A percentile compares a stretch with the other conserved stretches of the same genome.
phyloP scores from a whole-genome alignment of 2,113 vertebrate genomes.

The Rhinopomastus cyanomelas region DNA sequence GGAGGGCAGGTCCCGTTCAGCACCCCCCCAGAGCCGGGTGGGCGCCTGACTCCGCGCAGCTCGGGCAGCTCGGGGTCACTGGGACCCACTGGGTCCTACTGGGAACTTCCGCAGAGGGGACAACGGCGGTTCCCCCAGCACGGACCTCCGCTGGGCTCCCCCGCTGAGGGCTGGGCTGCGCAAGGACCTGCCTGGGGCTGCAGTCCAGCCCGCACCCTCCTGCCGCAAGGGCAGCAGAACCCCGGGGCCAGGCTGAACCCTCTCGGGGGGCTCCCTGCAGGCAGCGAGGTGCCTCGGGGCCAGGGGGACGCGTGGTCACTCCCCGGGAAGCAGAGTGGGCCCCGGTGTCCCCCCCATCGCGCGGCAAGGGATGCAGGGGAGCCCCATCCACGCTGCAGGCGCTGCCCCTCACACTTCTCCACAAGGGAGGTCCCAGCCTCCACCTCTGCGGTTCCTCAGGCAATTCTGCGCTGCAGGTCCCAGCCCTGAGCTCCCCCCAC shows the following conservation, averaged over 20 bases:
- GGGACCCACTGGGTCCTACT: not conserved
- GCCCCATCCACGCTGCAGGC: accelerated
- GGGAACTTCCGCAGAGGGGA: not conserved
- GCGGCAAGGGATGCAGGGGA: not conserved
- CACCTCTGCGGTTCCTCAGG: not conserved
- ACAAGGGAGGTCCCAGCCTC: not conserved
- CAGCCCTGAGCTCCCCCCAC: accelerated
- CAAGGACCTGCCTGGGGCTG: not conserved
- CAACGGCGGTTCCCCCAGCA: not conserved
- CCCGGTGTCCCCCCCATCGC: not conserved
- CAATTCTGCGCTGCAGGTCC: accelerated
- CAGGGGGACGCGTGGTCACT: not conserved
- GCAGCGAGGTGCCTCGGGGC: not conserved
- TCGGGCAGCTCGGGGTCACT: no score
- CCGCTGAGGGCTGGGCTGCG: no score
- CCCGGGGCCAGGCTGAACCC: not conserved
- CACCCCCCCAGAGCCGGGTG: no score
- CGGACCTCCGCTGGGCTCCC: accelerated
- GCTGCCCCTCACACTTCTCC: not conserved
- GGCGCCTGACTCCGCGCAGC: no score
- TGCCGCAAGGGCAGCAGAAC: not conserved
- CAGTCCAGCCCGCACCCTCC: not conserved
- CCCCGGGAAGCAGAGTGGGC: not conserved
- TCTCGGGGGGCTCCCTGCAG: not conserved
- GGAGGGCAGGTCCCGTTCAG: no score